A percentile compares a stretch with the other conserved stretches of the same genome.
These are phyloP conservation scores for Meloidogyne chitwoodi DNA, from an alignment of 1,140 invertebrate genomes.

Conservation along the genomic window DNA sequence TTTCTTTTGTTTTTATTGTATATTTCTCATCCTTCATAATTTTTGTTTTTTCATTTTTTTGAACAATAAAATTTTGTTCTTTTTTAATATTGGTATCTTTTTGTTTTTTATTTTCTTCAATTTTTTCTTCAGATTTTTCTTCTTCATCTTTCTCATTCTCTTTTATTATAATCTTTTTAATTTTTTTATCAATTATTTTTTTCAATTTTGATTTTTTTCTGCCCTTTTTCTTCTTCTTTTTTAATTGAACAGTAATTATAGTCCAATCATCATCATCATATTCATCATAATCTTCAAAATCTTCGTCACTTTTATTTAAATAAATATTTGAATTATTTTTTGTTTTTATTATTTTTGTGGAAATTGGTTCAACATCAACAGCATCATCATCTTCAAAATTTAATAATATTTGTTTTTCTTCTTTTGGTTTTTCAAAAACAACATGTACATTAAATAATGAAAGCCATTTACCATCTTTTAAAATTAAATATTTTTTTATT, in stretches of 20 bases:
- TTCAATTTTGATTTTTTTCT: background rate
- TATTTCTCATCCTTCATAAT: background rate
- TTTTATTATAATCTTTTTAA: background rate
- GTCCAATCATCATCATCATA: conserved; percentile 7
- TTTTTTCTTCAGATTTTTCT: background rate
- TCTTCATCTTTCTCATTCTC: background rate
- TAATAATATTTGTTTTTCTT: background rate
- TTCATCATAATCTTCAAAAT: conserved; percentile 7
- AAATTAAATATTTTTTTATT: background rate
- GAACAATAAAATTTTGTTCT: background rate
- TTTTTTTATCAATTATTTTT: background rate
- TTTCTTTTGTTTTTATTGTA: background rate
- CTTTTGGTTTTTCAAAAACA: background rate
- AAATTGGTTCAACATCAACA: background rate
- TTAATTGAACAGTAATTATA: background rate
- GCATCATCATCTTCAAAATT: background rate
- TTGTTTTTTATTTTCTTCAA: background rate
- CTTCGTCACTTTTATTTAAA: background rate
- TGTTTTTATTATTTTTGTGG: background rate
- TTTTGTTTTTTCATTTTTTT: background rate
- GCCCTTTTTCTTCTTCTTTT: conserved; percentile 5
- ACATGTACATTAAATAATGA: conserved; percentile 11
- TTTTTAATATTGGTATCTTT: background rate
- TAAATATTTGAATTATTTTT: background rate
- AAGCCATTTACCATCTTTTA: conserved; percentile 16